These are phyloP conservation scores for Acronicta leporina DNA, from an alignment of 2,888 invertebrate genomes.

Conservation along the genomic window DNA sequence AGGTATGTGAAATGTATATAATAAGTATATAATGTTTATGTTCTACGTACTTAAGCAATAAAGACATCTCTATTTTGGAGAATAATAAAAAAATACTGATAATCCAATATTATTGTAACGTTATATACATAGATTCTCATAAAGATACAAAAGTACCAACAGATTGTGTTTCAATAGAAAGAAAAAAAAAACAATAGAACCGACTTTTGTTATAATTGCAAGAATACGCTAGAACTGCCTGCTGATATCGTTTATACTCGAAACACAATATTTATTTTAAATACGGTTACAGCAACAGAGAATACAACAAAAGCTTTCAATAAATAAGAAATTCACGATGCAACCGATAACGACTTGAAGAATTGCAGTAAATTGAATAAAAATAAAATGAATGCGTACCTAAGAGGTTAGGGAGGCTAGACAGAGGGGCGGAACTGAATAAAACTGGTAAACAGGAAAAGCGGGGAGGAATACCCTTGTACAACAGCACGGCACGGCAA, in stretches of 20 bases:
- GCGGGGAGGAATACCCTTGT: conserved; percentile 32
- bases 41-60: too few species aligned
- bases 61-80: too few species aligned
- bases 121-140: too few species aligned
- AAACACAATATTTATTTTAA: neutral
- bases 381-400: conserved; percentile 43
- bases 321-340: conserved; percentile 32
- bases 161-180: neutral
- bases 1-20: too few species aligned
- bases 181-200: neutral
- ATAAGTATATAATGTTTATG: too few species aligned
- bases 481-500: conserved; percentile 27
- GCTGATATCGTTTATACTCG: neutral
- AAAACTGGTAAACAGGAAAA: conserved; percentile 53
- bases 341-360: conserved; percentile 29
- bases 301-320: conserved; percentile 18
- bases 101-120: too few species aligned
- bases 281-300: conserved; percentile 10
- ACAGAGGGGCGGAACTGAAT: conserved; percentile 39
- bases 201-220: neutral
- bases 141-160: too few species aligned
- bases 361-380: conserved; percentile 49
- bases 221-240: neutral
- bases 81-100: too few species aligned
- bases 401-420: conserved; percentile 23